Percentiles rank a stretch among this genome's conserved stretches.
These are phyloP conservation scores for Deilephila elpenor DNA, from an alignment of 2,888 invertebrate species.

Conservation along the genomic window DNA sequence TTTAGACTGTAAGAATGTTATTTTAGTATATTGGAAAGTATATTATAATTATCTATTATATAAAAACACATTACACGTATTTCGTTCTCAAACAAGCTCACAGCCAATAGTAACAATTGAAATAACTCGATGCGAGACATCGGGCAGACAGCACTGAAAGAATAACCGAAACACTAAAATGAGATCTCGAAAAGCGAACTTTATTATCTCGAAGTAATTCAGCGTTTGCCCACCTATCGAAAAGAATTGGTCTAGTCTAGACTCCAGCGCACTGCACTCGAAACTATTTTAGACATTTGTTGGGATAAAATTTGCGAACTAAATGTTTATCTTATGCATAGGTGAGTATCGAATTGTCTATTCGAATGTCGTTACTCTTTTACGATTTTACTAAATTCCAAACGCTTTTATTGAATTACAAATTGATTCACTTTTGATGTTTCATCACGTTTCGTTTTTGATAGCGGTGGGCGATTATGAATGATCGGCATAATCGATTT, in stretches of 20 bases:
- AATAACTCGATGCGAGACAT: neutral
- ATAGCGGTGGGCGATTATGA: too few relatives aligned
- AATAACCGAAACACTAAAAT: conserved; percentile 8
- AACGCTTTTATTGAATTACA: neutral
- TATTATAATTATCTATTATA: too few relatives aligned
- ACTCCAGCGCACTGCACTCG: conserved; percentile 50
- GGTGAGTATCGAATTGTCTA: conserved; percentile 15
- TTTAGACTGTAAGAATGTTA: too few relatives aligned
- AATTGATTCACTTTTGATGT: conserved; percentile 4
- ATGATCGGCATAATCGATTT: too few relatives aligned
- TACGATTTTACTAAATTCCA: conserved; percentile 4
- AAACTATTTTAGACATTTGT: conserved; percentile 12
- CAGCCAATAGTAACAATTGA: neutral
- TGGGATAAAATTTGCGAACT: conserved; percentile 13
- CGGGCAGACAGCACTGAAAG: too few relatives aligned
- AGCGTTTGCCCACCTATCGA: conserved; percentile 40
- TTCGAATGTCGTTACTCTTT: conserved; percentile 14
- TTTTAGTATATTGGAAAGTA: too few relatives aligned
- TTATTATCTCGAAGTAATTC: conserved; percentile 26
- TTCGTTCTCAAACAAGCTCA: neutral
- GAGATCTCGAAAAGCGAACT: conserved; percentile 2
- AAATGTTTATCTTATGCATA: conserved; percentile 26
- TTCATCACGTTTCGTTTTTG: neutral
- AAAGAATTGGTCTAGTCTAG: conserved; percentile 48
- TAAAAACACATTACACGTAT: neutral